Percentiles rank a stretch among this genome's conserved stretches.
Conservation (phyloP, 2,113 vertebrate genomes). For the Xenopus borealis region DNA sequence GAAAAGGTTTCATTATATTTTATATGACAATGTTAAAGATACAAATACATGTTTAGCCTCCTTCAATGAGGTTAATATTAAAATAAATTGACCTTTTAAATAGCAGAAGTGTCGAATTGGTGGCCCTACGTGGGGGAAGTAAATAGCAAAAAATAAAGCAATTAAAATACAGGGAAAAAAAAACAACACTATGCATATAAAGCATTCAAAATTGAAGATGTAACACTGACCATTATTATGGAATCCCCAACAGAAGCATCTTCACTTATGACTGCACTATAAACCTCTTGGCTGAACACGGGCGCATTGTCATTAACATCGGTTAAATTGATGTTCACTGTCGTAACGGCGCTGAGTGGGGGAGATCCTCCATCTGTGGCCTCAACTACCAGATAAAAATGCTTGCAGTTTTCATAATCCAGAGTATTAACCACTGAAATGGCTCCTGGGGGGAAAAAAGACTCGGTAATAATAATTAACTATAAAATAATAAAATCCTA, state of each 20-base stretch:
- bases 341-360: constrained; percentile 82
- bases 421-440: constrained; percentile 79
- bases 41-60: not conserved
- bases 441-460: constrained; percentile 69
- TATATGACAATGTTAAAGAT: not conserved
- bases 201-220: not conserved
- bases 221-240: constrained; percentile 73
- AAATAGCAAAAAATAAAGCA: not conserved
- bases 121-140: not conserved
- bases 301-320: constrained; percentile 96
- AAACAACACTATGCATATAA: not conserved
- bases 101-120: not conserved
- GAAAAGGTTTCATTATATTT: not conserved
- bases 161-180: not conserved
- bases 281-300: constrained; percentile 77
- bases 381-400: constrained; percentile 91
- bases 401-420: constrained; percentile 88
- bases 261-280: constrained; percentile 85
- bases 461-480: not conserved
- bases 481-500: too few species aligned
- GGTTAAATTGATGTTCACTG: constrained; percentile 85
- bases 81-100: not conserved
- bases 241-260: constrained; percentile 80
- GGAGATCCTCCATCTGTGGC: constrained; percentile 89
- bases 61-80: not conserved